Percentiles rank a stretch among this genome's conserved stretches.
Evolutionary conservation across 2,888 invertebrate genomes (phyloP).

Genomic region (Prionchulus punctatus): DNA sequence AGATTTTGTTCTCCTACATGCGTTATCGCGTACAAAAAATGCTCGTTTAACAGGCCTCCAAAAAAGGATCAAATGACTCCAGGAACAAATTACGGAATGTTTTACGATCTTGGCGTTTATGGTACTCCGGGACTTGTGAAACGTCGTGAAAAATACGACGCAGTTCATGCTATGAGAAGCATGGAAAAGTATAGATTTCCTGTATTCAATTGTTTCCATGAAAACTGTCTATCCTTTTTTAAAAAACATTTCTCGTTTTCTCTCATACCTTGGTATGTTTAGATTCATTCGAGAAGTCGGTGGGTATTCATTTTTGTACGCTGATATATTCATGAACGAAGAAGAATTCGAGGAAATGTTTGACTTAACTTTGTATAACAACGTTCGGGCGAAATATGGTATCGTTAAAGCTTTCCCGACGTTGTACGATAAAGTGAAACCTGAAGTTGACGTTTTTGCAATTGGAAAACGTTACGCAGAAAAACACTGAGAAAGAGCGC

Average conservation of each 20-base stretch:
- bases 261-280: constrained; percentile 4
- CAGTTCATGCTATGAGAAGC: constrained; percentile 48
- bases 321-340: constrained; percentile 51
- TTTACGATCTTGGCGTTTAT: constrained; percentile 53
- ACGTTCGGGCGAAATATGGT: constrained; percentile 44
- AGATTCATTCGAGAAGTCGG: constrained; percentile 49
- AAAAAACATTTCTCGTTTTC: neutral
- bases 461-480: neutral
- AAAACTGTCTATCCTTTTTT: constrained; percentile 8
- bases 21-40: neutral
- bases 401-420: constrained; percentile 49
- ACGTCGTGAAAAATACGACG: constrained; percentile 46
- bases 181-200: constrained; percentile 53
- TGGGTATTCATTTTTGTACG: constrained; percentile 50
- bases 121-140: constrained; percentile 51
- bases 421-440: constrained; percentile 50
- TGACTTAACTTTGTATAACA: constrained; percentile 48
- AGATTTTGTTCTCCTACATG: neutral
- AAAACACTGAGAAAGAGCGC: neutral
- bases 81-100: constrained; percentile 49
- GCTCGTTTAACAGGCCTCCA: constrained; percentile 36
- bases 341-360: constrained; percentile 53
- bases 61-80: constrained; percentile 45
- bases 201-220: too few relatives aligned
- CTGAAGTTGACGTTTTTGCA: constrained; percentile 49